A percentile compares a stretch with the other conserved stretches of the same genome.
Evolutionary conservation across 1,140 invertebrate species (phyloP).

Genomic region (Drosophila punjabiensis): DNA sequence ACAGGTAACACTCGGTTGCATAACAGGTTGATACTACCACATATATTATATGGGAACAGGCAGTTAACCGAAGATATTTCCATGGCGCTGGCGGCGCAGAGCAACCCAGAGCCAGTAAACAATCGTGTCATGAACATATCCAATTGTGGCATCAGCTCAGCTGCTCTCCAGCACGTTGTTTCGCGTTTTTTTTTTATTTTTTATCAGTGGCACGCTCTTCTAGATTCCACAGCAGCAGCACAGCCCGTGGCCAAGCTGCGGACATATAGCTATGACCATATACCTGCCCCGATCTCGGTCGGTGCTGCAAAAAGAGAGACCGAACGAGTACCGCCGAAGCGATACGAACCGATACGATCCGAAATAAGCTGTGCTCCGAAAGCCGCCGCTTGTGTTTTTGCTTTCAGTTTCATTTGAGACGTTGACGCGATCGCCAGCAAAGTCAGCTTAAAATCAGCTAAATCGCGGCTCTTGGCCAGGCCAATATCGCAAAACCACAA

Average conservation of each 20-base stretch:
- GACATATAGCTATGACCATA: constrained; percentile 23
- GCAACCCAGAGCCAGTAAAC: constrained; percentile 31
- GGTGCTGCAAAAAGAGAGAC: constrained; percentile 13
- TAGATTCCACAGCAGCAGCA: constrained; percentile 55
- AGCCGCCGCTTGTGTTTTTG: constrained; percentile 66
- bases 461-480: constrained; percentile 7
- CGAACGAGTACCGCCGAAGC: constrained; percentile 15
- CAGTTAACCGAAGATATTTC: constrained; percentile 33
- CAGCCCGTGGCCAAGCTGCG: constrained; percentile 17
- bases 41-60: constrained; percentile 18
- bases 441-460: constrained; percentile 34
- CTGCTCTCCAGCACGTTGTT: constrained; percentile 76
- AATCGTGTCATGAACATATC: constrained; percentile 55
- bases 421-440: constrained; percentile 74
- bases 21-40: constrained; percentile 37
- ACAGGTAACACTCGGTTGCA: constrained; percentile 18
- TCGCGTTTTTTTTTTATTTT: constrained; percentile 10
- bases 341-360: constrained; percentile 11
- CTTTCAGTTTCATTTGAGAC: constrained; percentile 84
- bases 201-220: constrained; percentile 79
- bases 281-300: constrained; percentile 15
- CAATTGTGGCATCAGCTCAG: constrained; percentile 65
- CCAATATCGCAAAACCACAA: constrained; percentile 38
- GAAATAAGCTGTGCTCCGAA: constrained; percentile 26
- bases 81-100: constrained; percentile 32